Evolutionary conservation across 2,888 invertebrate genomes (phyloP).

Genomic region (Diabrotica balteata): DNA sequence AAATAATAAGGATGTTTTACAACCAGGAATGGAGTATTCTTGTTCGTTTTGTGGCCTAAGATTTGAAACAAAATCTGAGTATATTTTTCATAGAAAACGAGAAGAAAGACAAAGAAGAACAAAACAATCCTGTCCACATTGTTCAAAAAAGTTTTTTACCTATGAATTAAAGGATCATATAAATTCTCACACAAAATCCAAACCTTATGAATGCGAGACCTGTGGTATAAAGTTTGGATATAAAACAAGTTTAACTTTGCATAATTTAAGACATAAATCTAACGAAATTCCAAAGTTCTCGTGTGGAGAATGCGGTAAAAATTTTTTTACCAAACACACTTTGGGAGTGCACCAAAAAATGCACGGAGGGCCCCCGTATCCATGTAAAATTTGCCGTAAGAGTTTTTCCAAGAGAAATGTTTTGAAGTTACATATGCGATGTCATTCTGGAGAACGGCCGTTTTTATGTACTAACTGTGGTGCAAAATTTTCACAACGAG

Average conservation of each 20-base stretch:
- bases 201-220: constrained; percentile 12
- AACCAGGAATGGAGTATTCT: not conserved
- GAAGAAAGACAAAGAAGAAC: constrained; percentile 15
- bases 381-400: constrained; percentile 5
- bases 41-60: constrained; percentile 3
- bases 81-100: constrained; percentile 8
- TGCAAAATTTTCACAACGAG: constrained; percentile 7
- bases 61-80: constrained; percentile 4
- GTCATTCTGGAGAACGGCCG: constrained; percentile 14
- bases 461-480: constrained; percentile 10
- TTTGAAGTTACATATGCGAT: constrained; percentile 6
- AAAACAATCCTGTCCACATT: constrained; percentile 5
- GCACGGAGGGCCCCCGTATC: constrained; percentile 7
- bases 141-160: constrained; percentile 9
- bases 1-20: not conserved
- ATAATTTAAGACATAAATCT: constrained; percentile 8
- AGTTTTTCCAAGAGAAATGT: constrained; percentile 12
- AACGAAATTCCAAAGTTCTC: constrained; percentile 9
- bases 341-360: constrained; percentile 10
- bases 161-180: constrained; percentile 15
- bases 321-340: constrained; percentile 11
- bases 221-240: constrained; percentile 11
- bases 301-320: constrained; percentile 11
- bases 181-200: constrained; percentile 13
- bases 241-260: constrained; percentile 10